A percentile compares a stretch with the other conserved stretches of the same genome.
Conservation (phyloP, 2,888 invertebrate genomes). For the Lasioglossum oenotherae region DNA sequence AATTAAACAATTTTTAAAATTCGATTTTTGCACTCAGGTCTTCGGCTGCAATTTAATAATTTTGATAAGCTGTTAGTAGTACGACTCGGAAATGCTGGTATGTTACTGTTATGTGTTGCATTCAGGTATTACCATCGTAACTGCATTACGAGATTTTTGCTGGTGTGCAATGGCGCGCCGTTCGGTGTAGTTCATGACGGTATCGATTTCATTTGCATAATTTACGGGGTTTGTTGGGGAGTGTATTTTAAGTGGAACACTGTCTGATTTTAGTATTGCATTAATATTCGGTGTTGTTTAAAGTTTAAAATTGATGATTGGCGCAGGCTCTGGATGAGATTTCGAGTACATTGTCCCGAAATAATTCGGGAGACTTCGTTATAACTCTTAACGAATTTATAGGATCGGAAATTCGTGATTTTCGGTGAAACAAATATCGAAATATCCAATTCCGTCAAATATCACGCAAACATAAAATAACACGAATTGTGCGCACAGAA, state of each 20-base stretch:
- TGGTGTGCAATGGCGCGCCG: not conserved
- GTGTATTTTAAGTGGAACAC: not conserved
- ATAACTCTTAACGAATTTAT: not conserved
- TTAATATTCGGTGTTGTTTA: not conserved
- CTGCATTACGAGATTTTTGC: not conserved
- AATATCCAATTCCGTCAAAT: too few species aligned
- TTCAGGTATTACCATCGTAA: not conserved
- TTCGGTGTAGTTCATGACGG: not conserved
- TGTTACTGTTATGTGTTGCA: not conserved
- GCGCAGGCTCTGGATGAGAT: not conserved
- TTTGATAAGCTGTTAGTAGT: too few species aligned
- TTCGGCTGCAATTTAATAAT: not conserved
- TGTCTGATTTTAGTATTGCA: not conserved
- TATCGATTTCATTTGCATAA: slow-evolving; percentile 4
- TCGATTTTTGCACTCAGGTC: not conserved
- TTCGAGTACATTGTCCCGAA: not conserved
- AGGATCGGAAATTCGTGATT: not conserved
- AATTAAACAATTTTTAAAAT: not conserved
- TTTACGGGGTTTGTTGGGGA: not conserved
- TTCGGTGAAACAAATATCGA: too few species aligned
- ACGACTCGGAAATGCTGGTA: too few species aligned
- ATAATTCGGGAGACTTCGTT: not conserved
- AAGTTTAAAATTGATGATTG: not conserved
- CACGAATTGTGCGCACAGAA: not conserved
- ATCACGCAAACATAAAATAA: not conserved